phyloP scores from a whole-genome alignment of 2,113 vertebrate genomes.

The Turnix velox region DNA sequence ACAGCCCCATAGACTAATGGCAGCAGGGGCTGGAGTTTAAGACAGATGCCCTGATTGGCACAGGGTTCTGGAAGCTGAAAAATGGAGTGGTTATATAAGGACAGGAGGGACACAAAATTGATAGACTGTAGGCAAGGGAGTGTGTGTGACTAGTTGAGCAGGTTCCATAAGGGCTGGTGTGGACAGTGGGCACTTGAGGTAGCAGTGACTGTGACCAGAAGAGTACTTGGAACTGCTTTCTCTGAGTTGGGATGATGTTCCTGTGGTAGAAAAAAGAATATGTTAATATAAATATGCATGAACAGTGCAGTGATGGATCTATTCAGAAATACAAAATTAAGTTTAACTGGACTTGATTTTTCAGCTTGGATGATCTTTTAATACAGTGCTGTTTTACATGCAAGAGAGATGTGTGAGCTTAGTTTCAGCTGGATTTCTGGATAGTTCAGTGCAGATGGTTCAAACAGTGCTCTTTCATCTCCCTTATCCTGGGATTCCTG shows the following conservation, averaged over 20 bases:
- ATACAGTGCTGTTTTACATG: not conserved
- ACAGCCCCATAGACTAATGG: not conserved
- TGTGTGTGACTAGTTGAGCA: too few relatives aligned
- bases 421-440: not conserved
- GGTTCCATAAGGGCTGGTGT: not conserved
- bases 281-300: not conserved
- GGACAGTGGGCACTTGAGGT: not conserved
- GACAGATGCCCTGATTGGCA: not conserved
- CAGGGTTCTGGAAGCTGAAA: not conserved
- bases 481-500: not conserved
- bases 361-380: not conserved
- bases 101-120: not conserved
- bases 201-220: not conserved
- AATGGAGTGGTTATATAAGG: not conserved
- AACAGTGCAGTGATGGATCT: not conserved
- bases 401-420: not conserved
- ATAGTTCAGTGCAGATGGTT: not conserved
- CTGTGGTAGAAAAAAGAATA: not conserved
- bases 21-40: not conserved
- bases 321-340: not conserved
- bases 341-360: constrained; percentile 12
- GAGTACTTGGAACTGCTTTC: not conserved
- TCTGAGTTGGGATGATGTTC: not conserved
- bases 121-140: not conserved
- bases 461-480: not conserved